Evolutionary conservation across 2,113 vertebrate genomes (phyloP), one percentile per base, ranked within the genome.

Genomic region (Sminthopsis crassicaudata): DNA sequence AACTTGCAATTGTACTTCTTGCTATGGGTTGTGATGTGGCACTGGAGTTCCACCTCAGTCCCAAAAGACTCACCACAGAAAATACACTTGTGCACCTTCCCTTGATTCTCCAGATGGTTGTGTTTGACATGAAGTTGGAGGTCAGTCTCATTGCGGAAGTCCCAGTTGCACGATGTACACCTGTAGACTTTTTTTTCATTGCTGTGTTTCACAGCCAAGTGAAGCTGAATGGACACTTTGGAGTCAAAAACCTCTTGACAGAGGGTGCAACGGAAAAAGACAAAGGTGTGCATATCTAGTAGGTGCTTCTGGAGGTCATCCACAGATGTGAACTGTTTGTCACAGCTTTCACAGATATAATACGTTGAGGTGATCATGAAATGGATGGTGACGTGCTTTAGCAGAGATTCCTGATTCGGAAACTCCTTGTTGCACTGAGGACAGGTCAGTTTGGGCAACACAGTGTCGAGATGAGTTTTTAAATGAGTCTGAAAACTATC

Each of bases 391-490:
- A 99, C 99, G 1, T 99, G 99, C 98, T 99, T 99, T 96, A 99
- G 98, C 97, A 99, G 98, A 93, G 99, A 99, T 97, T 99, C 99
- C 92, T 99, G 99, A 97, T 99, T 99, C 90, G 99, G 99, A 97
- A 99, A 99, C 95, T 99, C 99, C 98, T 99, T 99, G 99, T 99
- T 99, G 98, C 99, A 99, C 98, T 99, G 99, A 67, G 99, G 99
- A 96, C 99, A 99, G 94, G 99, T 99, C 97, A 99, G 98, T 96
- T 99, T 99, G 9, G 99, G 99, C 96, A 99, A 99, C 95, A 99
- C 98, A 51, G 99, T 99, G 96, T 99, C 99, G 46, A 99, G 99
- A 94, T 99, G 99, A 60, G 99, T 99, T 98, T 99, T 99, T 93
- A 99, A 99, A 97, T 99, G 99, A 96, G 99, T 99, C 99, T 99